Evolutionary conservation across 2,113 vertebrate genomes (phyloP).

Genomic region (Pristiophorus japonicus): DNA sequence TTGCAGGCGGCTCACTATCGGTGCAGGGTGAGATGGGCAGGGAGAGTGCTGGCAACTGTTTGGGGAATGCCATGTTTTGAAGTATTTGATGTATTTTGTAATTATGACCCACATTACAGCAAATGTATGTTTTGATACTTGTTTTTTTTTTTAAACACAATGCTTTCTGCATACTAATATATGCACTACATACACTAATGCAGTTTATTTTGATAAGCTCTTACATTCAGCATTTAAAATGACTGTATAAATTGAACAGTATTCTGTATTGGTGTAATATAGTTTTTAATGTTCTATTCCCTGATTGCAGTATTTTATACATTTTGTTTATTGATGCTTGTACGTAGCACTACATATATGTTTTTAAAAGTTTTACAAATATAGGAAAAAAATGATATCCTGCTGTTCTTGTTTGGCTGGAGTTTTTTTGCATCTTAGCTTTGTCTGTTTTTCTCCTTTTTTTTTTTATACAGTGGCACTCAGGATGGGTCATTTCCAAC

Average conservation of each 20-base stretch:
- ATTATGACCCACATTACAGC: slow-evolving; percentile 23
- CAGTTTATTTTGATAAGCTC: slow-evolving; percentile 35
- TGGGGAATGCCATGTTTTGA: slow-evolving; percentile 13
- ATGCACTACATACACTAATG: slow-evolving; percentile 31
- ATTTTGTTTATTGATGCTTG: slow-evolving; percentile 34
- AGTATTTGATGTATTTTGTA: slow-evolving; percentile 16
- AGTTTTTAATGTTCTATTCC: slow-evolving; percentile 33
- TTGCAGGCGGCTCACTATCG: neutral
- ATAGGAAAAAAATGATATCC: slow-evolving; percentile 7
- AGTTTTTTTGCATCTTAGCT: neutral
- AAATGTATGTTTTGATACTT: slow-evolving; percentile 27
- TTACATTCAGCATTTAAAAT: slow-evolving; percentile 33
- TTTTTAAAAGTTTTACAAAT: slow-evolving; percentile 31
- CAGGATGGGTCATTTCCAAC: neutral
- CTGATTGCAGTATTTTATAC: slow-evolving; percentile 35
- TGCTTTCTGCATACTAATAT: slow-evolving; percentile 32
- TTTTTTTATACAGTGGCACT: neutral
- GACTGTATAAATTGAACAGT: slow-evolving; percentile 35
- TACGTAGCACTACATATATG: slow-evolving; percentile 33
- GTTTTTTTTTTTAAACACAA: neutral
- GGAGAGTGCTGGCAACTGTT: too few species aligned
- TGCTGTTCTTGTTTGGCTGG: neutral
- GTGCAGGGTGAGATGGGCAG: neutral
- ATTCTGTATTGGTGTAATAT: slow-evolving; percentile 37
- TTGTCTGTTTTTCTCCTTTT: neutral